A percentile compares a stretch with the other conserved stretches of the same genome.
Conservation (phyloP, 2,797 vertebrate species). For the Lacerta viridis region DNA sequence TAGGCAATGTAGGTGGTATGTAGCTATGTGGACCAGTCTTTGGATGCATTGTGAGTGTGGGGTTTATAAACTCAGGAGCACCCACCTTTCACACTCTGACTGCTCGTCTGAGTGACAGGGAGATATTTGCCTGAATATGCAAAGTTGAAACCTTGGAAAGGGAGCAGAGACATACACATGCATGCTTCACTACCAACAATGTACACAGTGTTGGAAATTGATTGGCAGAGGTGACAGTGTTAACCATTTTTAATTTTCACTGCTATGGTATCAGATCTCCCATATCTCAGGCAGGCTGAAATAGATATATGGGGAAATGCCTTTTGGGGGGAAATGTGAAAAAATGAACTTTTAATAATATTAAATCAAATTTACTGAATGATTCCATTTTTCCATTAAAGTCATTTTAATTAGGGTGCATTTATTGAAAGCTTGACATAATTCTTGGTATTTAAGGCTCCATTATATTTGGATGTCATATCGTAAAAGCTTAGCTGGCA, state of each 20-base stretch:
- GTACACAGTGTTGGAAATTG: slow-evolving; percentile 17
- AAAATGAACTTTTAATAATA: slow-evolving; percentile 33
- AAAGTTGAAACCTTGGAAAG: too few species aligned
- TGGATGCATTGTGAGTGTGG: too few species aligned
- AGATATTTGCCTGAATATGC: too few species aligned
- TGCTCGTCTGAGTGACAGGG: too few species aligned
- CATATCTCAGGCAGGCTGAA: slow-evolving; percentile 37
- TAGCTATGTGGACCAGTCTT: too few species aligned
- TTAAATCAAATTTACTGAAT: slow-evolving; percentile 57
- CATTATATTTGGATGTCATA: slow-evolving; percentile 78
- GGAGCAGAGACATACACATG: too few species aligned
- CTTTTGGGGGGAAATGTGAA: neutral
- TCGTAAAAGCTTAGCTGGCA: slow-evolving; percentile 72
- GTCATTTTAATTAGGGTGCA: slow-evolving; percentile 61
- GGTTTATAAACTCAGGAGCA: too few species aligned
- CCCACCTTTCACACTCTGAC: too few species aligned
- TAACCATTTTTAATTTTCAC: slow-evolving; percentile 13
- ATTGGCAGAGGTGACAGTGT: slow-evolving; percentile 17
- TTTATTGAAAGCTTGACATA: slow-evolving; percentile 63
- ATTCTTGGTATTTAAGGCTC: slow-evolving; percentile 70
- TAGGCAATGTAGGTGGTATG: too few species aligned
- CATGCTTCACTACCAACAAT: neutral
- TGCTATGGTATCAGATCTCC: slow-evolving; percentile 30
- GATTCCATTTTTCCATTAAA: slow-evolving; percentile 54
- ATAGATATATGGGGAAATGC: slow-evolving; percentile 6